phyloP scores from a whole-genome alignment of 2,113 vertebrate genomes.

The Hoplias malabaricus region DNA sequence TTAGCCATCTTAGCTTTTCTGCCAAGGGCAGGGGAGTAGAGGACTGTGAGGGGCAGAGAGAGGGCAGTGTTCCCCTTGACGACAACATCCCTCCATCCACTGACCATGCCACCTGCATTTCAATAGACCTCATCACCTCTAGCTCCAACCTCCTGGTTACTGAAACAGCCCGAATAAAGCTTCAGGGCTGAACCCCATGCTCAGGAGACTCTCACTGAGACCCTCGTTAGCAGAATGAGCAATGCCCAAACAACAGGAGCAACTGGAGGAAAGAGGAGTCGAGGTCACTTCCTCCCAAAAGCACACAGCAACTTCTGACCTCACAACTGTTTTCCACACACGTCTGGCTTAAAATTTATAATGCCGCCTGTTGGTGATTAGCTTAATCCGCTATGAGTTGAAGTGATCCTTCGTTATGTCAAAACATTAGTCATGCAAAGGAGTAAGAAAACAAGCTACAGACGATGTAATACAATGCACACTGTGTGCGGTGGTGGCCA shows the following conservation, averaged over 20 bases:
- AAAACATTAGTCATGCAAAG: background rate
- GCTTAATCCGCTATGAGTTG: too few species aligned
- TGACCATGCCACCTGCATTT: constrained; percentile 24
- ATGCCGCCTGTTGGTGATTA: background rate
- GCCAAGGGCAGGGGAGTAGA: background rate
- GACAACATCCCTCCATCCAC: background rate
- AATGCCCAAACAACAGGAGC: background rate
- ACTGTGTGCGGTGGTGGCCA: too few species aligned
- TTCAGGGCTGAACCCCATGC: constrained; percentile 8
- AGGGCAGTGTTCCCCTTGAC: constrained; percentile 1
- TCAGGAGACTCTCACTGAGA: constrained; percentile 2
- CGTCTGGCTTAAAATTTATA: background rate
- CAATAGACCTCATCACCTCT: too few species aligned
- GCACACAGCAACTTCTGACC: background rate
- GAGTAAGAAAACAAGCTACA: background rate
- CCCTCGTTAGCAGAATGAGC: constrained; percentile 2
- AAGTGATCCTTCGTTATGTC: too few species aligned
- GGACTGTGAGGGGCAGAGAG: constrained; percentile 20
- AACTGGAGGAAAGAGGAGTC: background rate
- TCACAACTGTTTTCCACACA: background rate
- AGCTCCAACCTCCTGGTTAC: background rate
- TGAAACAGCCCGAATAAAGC: background rate
- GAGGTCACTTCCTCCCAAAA: background rate
- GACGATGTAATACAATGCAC: background rate
- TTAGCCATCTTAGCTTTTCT: constrained; percentile 26